Evolutionary conservation across 2,113 vertebrate genomes (phyloP), one percentile per base, ranked within the genome.

Genomic region (Pituophis catenifer): DNA sequence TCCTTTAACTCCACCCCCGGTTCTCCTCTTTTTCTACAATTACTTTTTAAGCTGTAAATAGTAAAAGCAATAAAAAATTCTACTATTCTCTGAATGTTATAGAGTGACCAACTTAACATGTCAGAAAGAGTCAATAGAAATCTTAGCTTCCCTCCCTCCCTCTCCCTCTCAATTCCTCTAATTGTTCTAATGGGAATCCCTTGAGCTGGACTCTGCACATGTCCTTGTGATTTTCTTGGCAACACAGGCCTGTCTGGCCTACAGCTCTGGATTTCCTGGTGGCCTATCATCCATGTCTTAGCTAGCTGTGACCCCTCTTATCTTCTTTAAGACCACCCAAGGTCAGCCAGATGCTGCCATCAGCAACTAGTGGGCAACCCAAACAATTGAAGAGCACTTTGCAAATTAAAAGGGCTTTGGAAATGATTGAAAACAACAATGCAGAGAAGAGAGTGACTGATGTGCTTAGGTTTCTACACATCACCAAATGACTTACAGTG

Each of bases 401-500:
- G 62, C 38, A 89, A 93, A 90, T 86, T 86, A 93, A 85, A 93
- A 86, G 44, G 81, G 44, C 55, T 86, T 62, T 90, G 21, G 23
- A 48, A 90, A 87, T 53, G 8, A 91, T 4, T 0, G 87, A 92
- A 93, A 93, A 97, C 95, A 96, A 94, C 94, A 94, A 65, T 53
- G 26, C 33, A 44, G 29, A 11, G 50, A 75, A 95, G 65, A 90
- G 85, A 59, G 7, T 0, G 89, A 92, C 93, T 89, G 94, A 94
- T 94, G 55, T 93, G 50, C 17, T 0, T 89, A 93, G 95, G 54
- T 94, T 95, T 94, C 94, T 87, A 11, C 11, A 93, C 12, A 93
- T 91, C 95, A 92, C 93, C 92, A 94, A 95, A 93, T 97, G 95
- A 89, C 95, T 95, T 89, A 62, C 96, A 97, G 94, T 95, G 93